These are phyloP conservation scores for Eupithecia vulgata DNA, from an alignment of 2,888 invertebrate genomes.

Conservation along the genomic window DNA sequence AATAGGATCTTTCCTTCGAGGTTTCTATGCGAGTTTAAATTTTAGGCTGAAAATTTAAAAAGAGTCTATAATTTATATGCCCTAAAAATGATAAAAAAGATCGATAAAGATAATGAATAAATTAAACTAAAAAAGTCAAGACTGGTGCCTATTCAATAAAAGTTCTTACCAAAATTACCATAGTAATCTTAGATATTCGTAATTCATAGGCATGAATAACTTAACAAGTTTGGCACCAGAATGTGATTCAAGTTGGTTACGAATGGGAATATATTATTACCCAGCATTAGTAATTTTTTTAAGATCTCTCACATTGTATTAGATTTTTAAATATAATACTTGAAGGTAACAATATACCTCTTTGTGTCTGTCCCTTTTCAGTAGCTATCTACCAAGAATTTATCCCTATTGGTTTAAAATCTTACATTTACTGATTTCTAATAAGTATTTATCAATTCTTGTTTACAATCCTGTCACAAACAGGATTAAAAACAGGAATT, in stretches of 20 bases:
- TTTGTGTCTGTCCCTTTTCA: constrained; percentile 21
- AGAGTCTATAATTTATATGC: neutral
- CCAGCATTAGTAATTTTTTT: no score
- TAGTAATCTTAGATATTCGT: neutral
- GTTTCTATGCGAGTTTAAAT: neutral
- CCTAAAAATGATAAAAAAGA: no score
- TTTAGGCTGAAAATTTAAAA: neutral
- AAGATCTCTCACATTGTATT: no score
- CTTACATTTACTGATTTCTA: no score
- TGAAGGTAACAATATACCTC: constrained; percentile 11
- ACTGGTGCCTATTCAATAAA: neutral
- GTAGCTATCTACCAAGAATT: neutral
- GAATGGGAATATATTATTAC: no score
- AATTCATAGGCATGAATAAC: neutral
- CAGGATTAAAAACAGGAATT: no score
- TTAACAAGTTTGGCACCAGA: constrained; percentile 14
- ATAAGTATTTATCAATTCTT: no score
- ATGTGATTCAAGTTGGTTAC: constrained; percentile 20
- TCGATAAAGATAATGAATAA: no score
- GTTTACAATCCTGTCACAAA: no score
- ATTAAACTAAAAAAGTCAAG: no score
- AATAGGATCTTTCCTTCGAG: neutral
- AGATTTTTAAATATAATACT: no score
- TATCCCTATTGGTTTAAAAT: neutral
- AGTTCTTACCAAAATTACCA: neutral